Evolutionary conservation across 2,797 vertebrate genomes (phyloP).

Genomic region (Fratercula arctica): DNA sequence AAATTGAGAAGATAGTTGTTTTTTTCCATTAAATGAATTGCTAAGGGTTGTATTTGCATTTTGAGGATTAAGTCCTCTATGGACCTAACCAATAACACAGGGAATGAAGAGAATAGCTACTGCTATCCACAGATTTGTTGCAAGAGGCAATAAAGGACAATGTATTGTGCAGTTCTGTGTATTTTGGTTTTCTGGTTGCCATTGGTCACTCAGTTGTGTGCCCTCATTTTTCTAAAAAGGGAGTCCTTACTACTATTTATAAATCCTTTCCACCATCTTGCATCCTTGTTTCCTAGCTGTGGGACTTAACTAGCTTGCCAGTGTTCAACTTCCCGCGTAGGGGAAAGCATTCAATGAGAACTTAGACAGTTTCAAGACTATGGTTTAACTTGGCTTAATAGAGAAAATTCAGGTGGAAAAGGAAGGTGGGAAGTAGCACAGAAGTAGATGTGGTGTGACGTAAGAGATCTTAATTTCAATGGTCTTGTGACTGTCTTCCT

Average conservation of each 20-base stretch:
- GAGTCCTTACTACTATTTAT: not conserved
- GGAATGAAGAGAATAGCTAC: not conserved
- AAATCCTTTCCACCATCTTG: not conserved
- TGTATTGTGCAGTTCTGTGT: not conserved
- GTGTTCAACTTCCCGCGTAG: not conserved
- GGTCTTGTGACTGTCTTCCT: not conserved
- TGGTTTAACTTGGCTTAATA: not conserved
- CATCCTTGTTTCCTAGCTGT: not conserved
- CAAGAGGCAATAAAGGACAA: not conserved
- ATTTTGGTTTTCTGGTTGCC: not conserved
- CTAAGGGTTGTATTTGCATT: not conserved
- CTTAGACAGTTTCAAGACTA: not conserved
- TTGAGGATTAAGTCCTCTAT: not conserved
- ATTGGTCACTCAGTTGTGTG: not conserved
- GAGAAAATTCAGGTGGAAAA: not conserved
- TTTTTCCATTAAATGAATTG: not conserved
- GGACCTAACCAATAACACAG: not conserved
- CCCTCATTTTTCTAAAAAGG: constrained; percentile 25
- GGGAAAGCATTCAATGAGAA: not conserved
- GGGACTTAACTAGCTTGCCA: not conserved
- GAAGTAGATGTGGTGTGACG: not conserved
- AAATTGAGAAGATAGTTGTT: not conserved
- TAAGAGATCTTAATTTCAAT: not conserved
- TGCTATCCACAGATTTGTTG: not conserved
- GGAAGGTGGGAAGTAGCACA: not conserved